Conservation (phyloP, 30 jellyfish, hydroid and myxozoan species). For the Aurelia aurita complex sp. Pacific region DNA sequence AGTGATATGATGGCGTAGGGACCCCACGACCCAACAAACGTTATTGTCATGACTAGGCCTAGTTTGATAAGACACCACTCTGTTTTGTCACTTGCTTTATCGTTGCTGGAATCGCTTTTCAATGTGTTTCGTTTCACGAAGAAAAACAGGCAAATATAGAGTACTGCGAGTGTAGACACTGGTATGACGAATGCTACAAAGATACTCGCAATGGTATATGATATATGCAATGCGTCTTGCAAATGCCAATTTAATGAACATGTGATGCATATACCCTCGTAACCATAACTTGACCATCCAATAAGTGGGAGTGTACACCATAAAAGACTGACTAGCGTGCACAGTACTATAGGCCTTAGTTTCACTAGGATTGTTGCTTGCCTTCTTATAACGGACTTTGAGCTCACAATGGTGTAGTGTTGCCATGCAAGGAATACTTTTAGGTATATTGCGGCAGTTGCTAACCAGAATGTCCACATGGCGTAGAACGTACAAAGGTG, state of each 20-base stretch:
- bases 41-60: constrained; percentile 17
- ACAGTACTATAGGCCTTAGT: background rate
- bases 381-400: constrained; percentile 1
- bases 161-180: background rate
- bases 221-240: constrained; percentile 6
- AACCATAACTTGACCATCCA: constrained; percentile 54
- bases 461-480: constrained; percentile 38
- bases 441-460: constrained; percentile 15
- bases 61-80: constrained; percentile 4
- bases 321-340: constrained; percentile 14
- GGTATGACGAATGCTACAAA: constrained; percentile 28
- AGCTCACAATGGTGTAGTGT: constrained; percentile 20
- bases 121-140: constrained; percentile 28
- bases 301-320: constrained; percentile 44
- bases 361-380: background rate
- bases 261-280: constrained; percentile 23
- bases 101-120: constrained; percentile 1
- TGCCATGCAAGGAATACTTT: constrained; percentile 45
- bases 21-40: constrained; percentile 24
- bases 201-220: constrained; percentile 18
- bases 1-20: constrained; percentile 33
- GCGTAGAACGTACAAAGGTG: constrained; percentile 27
- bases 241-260: constrained; percentile 47
- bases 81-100: background rate
- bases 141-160: constrained; percentile 3